Conservation (phyloP, 2,113 vertebrate species). For the Psilopsiagon aymara region DNA sequence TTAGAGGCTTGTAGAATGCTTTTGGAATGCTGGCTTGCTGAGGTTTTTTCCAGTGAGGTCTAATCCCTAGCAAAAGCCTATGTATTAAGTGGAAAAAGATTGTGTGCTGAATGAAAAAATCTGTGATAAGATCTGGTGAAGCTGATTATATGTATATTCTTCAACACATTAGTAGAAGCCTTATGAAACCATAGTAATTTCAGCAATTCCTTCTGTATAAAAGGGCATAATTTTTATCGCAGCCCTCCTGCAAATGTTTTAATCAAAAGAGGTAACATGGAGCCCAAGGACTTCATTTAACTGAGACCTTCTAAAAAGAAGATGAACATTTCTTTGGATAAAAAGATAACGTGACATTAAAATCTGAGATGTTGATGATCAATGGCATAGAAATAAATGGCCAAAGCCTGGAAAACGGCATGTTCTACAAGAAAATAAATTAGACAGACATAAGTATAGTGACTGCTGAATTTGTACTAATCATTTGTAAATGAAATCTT, state of each 20-base stretch:
- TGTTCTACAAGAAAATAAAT: conserved; percentile 59
- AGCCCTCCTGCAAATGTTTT: background rate
- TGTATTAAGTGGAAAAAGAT: background rate
- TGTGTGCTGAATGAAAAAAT: background rate
- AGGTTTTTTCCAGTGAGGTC: background rate
- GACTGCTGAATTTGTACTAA: conserved; percentile 68
- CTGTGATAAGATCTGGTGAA: background rate
- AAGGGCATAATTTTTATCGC: background rate
- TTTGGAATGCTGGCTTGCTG: background rate
- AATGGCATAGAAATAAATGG: conserved; percentile 20
- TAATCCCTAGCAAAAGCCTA: background rate
- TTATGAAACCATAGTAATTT: background rate
- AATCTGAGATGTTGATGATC: background rate
- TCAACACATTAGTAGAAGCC: background rate
- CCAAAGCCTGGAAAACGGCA: conserved; percentile 34
- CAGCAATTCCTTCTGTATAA: background rate
- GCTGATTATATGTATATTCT: background rate
- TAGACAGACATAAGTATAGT: conserved; percentile 3
- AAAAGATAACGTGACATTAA: conserved; percentile 9
- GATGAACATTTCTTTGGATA: background rate
- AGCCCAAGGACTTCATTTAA: background rate
- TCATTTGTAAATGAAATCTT: conserved; percentile 69
- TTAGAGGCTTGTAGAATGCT: background rate
- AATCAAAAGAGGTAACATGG: background rate
- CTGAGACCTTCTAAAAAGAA: background rate